Evolutionary conservation across 2,888 invertebrate species (phyloP), one percentile per base, ranked within the genome.

Genomic region (Drosophila mimica): DNA sequence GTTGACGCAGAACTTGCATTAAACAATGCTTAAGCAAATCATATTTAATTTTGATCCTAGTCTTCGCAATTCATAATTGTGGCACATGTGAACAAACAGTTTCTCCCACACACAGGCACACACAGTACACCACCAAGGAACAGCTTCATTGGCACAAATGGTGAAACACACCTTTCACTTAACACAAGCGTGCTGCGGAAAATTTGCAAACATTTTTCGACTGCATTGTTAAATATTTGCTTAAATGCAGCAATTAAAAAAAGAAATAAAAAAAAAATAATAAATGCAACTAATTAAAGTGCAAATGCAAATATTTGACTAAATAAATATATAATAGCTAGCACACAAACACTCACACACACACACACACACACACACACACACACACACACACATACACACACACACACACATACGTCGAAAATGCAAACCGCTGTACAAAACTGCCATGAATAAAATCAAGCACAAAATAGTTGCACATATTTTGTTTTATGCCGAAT

Each of bases 261-360:
- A 49, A 34, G 2, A n/a, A 53, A 38, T 20, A 46, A 59, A 54
- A 17, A 20, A 52, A 38, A 54, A 48, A 64, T 67, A 74, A 81
- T 74, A 74, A 75, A 71, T 70, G 72, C 81, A 81, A 74, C 79
- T 83, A 87, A 85, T 89, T 85, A 75, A 87, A 87, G 67, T 70
- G 73, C 65, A 75, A 87, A 87, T 74, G 81, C 75, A 81, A 89
- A 89, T 83, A 76, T 89, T 89, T 79, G 69, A 75, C 68, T 70
- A 67, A 73, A 83, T 80, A 78, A 72, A 75, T 77, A 58, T 58
- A 67, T 56, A 70, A n/a, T 34, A 40, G 48, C 34, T 30, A 31
- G 38, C 33, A 36, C 63, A 43, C 56, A 38, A 33, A 48, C 36
- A 31, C 54, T 28, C 25, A 46, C 60, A 20, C 38, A 53, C 59